A percentile compares a stretch with the other conserved stretches of the same genome.
Conservation (phyloP, 2,797 vertebrate genomes). For the Echeneis naucrates region DNA sequence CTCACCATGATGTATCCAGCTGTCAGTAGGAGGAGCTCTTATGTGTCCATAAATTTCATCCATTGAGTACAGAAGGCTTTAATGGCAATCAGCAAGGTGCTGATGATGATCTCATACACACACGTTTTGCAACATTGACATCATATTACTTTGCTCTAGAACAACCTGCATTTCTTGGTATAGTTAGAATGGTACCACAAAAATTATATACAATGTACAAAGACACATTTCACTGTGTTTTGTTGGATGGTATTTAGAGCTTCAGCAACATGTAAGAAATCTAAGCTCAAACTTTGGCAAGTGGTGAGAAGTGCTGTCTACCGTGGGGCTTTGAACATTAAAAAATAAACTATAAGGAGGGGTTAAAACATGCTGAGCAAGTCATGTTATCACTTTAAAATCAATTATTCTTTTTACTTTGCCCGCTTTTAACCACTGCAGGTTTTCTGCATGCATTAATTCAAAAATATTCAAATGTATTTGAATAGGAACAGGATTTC, state of each 20-base stretch:
- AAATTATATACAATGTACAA: background rate
- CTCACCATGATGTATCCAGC: constrained; percentile 74
- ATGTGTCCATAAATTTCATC: constrained; percentile 79
- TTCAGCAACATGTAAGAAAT: constrained; percentile 5
- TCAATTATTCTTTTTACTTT: constrained; percentile 39
- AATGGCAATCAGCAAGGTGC: constrained; percentile 78
- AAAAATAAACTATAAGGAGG: constrained; percentile 8
- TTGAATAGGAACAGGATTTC: constrained; percentile 55
- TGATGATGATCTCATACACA: constrained; percentile 77
- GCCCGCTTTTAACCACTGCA: constrained; percentile 31
- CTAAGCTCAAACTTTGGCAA: constrained; percentile 11
- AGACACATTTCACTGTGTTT: background rate
- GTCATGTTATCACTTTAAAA: constrained; percentile 44
- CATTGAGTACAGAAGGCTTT: constrained; percentile 66
- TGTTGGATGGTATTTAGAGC: background rate
- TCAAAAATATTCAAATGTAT: constrained; percentile 57
- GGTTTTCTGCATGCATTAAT: constrained; percentile 44
- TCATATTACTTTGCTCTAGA: constrained; percentile 38
- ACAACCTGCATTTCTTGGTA: background rate
- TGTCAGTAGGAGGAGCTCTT: constrained; percentile 66
- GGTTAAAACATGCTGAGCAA: constrained; percentile 37
- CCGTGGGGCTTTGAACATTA: background rate
- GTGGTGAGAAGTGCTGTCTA: constrained; percentile 4
- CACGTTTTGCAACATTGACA: constrained; percentile 44
- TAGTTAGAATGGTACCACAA: background rate